Evolutionary conservation across 2,888 invertebrate species (phyloP), one percentile per base, ranked within the genome.

Genomic region (Hydriomena furcata): DNA sequence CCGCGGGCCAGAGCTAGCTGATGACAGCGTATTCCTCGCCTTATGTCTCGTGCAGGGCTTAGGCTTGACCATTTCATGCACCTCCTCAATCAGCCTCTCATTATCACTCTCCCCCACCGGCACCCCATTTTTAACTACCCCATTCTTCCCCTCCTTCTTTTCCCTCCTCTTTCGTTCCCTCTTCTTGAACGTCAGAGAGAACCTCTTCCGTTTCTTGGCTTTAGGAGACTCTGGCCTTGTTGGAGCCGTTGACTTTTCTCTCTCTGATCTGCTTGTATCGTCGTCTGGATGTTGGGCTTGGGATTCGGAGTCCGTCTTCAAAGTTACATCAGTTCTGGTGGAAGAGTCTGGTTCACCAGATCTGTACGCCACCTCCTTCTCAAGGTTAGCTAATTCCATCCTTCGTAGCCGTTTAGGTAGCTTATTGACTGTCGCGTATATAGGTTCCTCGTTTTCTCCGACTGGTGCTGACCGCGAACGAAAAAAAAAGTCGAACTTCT

Each of bases 401-500:
- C 85, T 71, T 31, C 86, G 75, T 48, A 91, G 65, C 58, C 92
- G 86, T 63, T 91, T 91, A 4, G 91, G 91, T 23, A 91, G 63
- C 68, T 91, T 91, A 60, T 91, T 91, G 0, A 91, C 91, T 5
- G 91, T 91, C 0, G 91, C 91, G 56, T 91, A 91, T 49, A 91
- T 89, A 1, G 91, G 91, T 59, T 91, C 91, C 52, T 90, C 91
- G 51, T 79, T 77, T 27, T 90, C 85, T 5, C 91, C 91, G 0
- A 90, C 91, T 0, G 91, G 91, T 1, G 91, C 91, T n/a, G 91
- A 91, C 44, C 91, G 69, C 25, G 91, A 89, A 68, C 92, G 68
- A 63, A 85, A 89, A 65, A 91, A 89, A 65, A 91, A 87, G 45
- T 89, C 87, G 52, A 88, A 87, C 60, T 83, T 91, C 65, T 83